phyloP scores from a whole-genome alignment of 2,888 invertebrate species.

The Spisula solida region DNA sequence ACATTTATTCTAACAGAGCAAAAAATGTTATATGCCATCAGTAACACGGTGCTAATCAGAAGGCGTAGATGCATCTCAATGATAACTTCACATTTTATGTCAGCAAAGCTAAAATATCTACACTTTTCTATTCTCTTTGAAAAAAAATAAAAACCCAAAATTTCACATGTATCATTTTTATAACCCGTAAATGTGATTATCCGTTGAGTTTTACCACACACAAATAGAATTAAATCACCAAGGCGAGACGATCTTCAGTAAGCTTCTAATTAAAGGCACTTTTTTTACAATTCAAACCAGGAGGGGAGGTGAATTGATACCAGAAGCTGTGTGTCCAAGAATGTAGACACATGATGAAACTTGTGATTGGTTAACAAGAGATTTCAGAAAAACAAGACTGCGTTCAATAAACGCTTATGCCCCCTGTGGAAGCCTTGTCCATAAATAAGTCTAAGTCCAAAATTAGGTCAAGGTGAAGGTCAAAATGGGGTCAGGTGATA shows the following conservation, averaged over 20 bases:
- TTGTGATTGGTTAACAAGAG: no score
- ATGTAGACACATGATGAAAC: no score
- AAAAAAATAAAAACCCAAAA: not conserved
- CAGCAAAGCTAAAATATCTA: slow-evolving; percentile 21
- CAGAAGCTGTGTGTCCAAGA: no score
- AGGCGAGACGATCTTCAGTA: not conserved
- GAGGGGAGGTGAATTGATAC: no score
- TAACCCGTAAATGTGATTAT: slow-evolving; percentile 18
- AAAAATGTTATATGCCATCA: slow-evolving; percentile 62
- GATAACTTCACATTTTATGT: slow-evolving; percentile 55
- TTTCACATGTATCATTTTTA: not conserved
- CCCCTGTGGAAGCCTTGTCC: no score
- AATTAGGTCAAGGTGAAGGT: no score
- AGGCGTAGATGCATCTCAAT: slow-evolving; percentile 26
- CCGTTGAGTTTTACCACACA: slow-evolving; percentile 2
- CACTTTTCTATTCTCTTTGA: slow-evolving; percentile 3
- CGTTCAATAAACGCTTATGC: no score
- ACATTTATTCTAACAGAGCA: slow-evolving; percentile 62
- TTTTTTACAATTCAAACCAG: not conserved
- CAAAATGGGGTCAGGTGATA: no score
- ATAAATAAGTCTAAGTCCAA: no score
- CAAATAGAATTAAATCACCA: slow-evolving; percentile 22
- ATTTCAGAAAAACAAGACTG: no score
- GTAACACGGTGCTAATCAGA: slow-evolving; percentile 58
- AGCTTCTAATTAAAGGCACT: not conserved